Evolutionary conservation across 2,888 invertebrate genomes (phyloP), one percentile per base, ranked within the genome.

Genomic region (Ceraclea dissimilis): DNA sequence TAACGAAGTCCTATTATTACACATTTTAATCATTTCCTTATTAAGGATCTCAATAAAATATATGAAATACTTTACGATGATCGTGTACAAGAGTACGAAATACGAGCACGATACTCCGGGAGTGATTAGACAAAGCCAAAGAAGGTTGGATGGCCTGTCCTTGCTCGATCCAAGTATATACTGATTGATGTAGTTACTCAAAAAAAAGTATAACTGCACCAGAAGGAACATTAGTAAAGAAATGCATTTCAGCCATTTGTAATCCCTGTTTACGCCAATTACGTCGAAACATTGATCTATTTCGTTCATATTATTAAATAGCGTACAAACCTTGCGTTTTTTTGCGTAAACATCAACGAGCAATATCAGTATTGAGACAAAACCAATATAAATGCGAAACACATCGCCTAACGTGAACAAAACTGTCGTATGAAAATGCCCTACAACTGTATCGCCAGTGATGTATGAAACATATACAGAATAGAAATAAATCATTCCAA

Each of bases 371-470:
- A 46, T 10, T 8, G 31, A 20, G 22, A 52, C 5, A 16, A 21
- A 20, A 17, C 44, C 44, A 10, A 17, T 16, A 18, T 52, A 52
- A 16, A 52, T 52, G 2, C 43, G 21, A 13, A 52, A 17, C 17
- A 21, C 6, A 18, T 52, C 52, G 20, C 52, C 52, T 5, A 46
- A 17, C 26, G 21, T 46, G 8, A 26, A 52, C 5, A 52, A 22
- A 4, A 44, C 20, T 2, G 52, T 21, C 18, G 16, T 11, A 17
- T 52, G 22, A 31, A 52, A 52, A 26, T 52, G 46, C 8, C 52
- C 52, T 8, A 44, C 52, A 2, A 52, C 26, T 5, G 52, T 52
- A 11, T 52, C 52, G 1, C 46, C 19, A 6, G 31, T 26, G 26
- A 6, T 26, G 26, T 26, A 26, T 26, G 10, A 6, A 26, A 26